Evolutionary conservation across 2,797 vertebrate genomes (phyloP).

Genomic region (Oreochromis mossambicus): DNA sequence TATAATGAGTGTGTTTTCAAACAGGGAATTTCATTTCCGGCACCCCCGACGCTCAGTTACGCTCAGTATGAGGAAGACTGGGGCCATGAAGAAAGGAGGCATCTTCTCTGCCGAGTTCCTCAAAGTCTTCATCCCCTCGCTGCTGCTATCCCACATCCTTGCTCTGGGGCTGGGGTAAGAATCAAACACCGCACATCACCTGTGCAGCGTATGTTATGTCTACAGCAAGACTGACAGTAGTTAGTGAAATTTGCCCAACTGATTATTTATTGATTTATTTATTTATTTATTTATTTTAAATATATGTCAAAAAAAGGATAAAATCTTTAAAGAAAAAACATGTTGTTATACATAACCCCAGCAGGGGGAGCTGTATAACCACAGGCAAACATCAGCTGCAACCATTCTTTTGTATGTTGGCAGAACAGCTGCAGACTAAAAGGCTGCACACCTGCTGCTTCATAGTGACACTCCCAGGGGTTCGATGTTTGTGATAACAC

Average conservation of each 20-base stretch:
- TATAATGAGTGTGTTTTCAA: not conserved
- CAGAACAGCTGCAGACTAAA: conserved; percentile 35
- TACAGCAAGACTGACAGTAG: not conserved
- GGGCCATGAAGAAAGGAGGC: conserved; percentile 98
- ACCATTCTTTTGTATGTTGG: not conserved
- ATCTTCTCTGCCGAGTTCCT: conserved; percentile 98
- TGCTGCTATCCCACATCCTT: conserved; percentile 95
- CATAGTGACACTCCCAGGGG: conserved; percentile 14
- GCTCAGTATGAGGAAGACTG: conserved; percentile 97
- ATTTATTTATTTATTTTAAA: not conserved
- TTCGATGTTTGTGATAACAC: not conserved
- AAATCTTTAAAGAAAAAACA: not conserved
- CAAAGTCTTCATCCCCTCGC: conserved; percentile 96
- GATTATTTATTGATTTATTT: not conserved
- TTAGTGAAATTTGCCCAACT: not conserved
- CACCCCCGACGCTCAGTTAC: conserved; percentile 91
- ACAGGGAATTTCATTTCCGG: conserved; percentile 96
- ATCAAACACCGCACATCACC: not conserved
- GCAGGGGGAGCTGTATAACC: conserved; percentile 37
- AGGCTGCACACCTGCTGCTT: conserved; percentile 29
- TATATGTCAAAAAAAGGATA: not conserved
- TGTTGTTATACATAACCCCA: conserved; percentile 7
- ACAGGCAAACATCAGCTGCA: not conserved
- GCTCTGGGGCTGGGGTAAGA: conserved; percentile 95
- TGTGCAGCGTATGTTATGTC: not conserved